Evolutionary conservation across 2,888 invertebrate species (phyloP).

Genomic region (Gymnocheta viridis): DNA sequence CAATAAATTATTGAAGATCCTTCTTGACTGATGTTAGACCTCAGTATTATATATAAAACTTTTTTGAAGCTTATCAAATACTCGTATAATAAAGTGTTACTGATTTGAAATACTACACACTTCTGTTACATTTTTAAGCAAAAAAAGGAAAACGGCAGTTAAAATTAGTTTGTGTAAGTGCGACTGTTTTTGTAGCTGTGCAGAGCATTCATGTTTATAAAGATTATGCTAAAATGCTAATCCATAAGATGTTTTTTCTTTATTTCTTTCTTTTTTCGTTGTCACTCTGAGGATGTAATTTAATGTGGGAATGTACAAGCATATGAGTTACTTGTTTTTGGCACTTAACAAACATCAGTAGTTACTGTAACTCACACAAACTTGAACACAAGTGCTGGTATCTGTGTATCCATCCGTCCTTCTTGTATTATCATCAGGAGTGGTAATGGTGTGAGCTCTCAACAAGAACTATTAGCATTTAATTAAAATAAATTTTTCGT

Average conservation of each 20-base stretch:
- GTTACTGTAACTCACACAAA: slow-evolving; percentile 49
- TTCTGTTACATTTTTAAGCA: slow-evolving; percentile 33
- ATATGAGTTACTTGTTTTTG: slow-evolving; percentile 62
- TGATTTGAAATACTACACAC: slow-evolving; percentile 48
- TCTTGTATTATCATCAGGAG: slow-evolving; percentile 59
- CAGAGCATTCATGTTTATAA: slow-evolving; percentile 64
- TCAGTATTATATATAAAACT: background rate
- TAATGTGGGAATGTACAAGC: slow-evolving; percentile 48
- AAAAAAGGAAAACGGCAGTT: slow-evolving; percentile 1
- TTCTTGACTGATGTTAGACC: background rate
- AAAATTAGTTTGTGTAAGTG: slow-evolving; percentile 11
- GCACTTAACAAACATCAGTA: slow-evolving; percentile 68
- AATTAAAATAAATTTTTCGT: slow-evolving; percentile 64
- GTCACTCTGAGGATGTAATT: slow-evolving; percentile 43
- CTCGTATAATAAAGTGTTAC: slow-evolving; percentile 58
- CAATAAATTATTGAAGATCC: too few relatives aligned
- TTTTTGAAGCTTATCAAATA: slow-evolving; percentile 13
- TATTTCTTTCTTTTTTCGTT: background rate
- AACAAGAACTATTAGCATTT: slow-evolving; percentile 70
- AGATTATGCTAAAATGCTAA: slow-evolving; percentile 70
- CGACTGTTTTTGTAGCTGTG: slow-evolving; percentile 36
- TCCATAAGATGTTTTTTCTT: slow-evolving; percentile 64
- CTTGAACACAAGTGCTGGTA: slow-evolving; percentile 1
- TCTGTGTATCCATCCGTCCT: slow-evolving; percentile 47
- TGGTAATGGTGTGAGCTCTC: slow-evolving; percentile 69